These are phyloP conservation scores for Notothenia rossii DNA, from an alignment of 2,113 vertebrate species.

Conservation along the genomic window DNA sequence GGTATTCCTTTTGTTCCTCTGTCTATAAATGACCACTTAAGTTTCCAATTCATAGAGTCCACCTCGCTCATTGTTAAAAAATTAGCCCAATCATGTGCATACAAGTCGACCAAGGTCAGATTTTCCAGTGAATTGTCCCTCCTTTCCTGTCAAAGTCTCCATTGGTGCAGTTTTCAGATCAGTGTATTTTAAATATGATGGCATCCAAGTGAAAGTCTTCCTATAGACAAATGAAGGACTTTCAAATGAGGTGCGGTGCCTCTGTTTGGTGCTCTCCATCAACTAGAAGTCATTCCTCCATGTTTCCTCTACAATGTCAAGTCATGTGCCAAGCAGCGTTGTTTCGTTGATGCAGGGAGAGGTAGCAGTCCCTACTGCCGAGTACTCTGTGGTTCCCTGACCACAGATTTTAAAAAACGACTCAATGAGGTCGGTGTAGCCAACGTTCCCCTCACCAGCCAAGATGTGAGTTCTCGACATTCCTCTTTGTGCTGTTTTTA, in stretches of 20 bases:
- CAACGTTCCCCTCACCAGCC: constrained; percentile 64
- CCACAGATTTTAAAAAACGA: constrained; percentile 39
- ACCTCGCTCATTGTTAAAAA: constrained; percentile 21
- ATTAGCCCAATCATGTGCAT: constrained; percentile 38
- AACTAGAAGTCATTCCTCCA: constrained; percentile 23
- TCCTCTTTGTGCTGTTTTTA: constrained; percentile 79
- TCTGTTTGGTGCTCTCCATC: constrained; percentile 48
- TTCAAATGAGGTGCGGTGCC: constrained; percentile 6
- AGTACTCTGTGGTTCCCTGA: constrained; percentile 46
- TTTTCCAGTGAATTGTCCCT: constrained; percentile 7
- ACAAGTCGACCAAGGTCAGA: constrained; percentile 14
- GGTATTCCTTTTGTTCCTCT: constrained; percentile 33
- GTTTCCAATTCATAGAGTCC: neutral
- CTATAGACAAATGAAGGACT: constrained; percentile 57
- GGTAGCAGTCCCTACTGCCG: constrained; percentile 47
- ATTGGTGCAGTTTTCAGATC: constrained; percentile 27
- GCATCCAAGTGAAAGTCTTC: constrained; percentile 50
- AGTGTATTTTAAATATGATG: constrained; percentile 2
- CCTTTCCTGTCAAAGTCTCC: neutral
- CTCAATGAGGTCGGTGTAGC: constrained; percentile 51
- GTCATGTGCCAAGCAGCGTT: constrained; percentile 33
- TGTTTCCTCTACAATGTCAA: neutral
- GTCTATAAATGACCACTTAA: constrained; percentile 7
- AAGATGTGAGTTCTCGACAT: constrained; percentile 73
- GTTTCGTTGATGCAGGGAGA: constrained; percentile 18